A percentile compares a stretch with the other conserved stretches of the same genome.
These are phyloP conservation scores for Omphaloscelis lunosa DNA, from an alignment of 2,888 invertebrate species.

Conservation along the genomic window DNA sequence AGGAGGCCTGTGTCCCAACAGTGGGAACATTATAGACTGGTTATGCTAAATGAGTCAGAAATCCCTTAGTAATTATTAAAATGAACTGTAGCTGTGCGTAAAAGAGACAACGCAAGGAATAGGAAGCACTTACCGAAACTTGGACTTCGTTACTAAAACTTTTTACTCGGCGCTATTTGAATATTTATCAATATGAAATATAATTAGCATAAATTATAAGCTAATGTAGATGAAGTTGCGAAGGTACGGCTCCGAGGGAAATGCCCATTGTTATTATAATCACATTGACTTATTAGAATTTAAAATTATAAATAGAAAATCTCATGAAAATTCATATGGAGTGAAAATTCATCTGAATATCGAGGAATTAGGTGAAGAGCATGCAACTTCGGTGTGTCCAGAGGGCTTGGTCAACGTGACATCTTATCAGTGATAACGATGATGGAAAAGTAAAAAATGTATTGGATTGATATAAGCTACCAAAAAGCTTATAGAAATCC, in stretches of 20 bases:
- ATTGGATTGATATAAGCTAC: neutral
- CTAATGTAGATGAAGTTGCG: constrained; percentile 43
- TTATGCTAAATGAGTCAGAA: neutral
- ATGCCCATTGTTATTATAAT: constrained; percentile 53
- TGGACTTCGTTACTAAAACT: constrained; percentile 39
- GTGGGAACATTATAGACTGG: no score
- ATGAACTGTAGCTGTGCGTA: neutral
- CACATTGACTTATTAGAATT: constrained; percentile 42
- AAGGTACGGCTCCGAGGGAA: constrained; percentile 34
- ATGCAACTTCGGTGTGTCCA: neutral
- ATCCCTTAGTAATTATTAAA: constrained; percentile 4
- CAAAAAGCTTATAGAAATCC: neutral
- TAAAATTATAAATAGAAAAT: constrained; percentile 36
- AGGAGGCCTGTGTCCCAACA: no score
- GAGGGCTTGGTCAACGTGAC: neutral
- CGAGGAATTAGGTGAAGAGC: neutral
- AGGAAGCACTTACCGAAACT: constrained; percentile 40
- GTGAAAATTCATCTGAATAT: no score
- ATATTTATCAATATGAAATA: constrained; percentile 59
- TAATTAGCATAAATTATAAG: constrained; percentile 58
- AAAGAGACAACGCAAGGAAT: constrained; percentile 32
- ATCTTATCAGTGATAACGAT: neutral
- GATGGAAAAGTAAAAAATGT: neutral
- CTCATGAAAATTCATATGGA: constrained; percentile 34
- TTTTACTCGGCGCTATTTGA: constrained; percentile 42